These are phyloP conservation scores for Seriola quinqueradiata DNA, from an alignment of 2,113 vertebrate genomes.

Conservation along the genomic window DNA sequence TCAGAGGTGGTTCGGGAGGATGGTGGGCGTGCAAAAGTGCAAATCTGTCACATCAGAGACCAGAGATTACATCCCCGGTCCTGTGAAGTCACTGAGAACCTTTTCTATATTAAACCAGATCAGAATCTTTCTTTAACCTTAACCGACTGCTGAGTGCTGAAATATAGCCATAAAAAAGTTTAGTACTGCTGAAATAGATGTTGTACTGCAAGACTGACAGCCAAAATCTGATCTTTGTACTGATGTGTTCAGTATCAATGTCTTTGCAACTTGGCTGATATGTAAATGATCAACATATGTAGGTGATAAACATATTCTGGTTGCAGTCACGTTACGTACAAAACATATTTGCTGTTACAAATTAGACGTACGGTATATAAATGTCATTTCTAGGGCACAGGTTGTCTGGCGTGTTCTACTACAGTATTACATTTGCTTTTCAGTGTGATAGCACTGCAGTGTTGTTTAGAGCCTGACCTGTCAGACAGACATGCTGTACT, in stretches of 20 bases:
- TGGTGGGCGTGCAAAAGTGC: too few species aligned
- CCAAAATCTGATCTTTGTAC: not conserved
- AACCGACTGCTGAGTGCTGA: not conserved
- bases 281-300: too few species aligned
- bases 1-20: too few species aligned
- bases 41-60: too few species aligned
- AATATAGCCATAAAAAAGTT: too few species aligned
- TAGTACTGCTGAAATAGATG: too few species aligned
- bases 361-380: not conserved
- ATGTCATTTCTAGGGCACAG: not conserved
- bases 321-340: not conserved
- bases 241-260: not conserved
- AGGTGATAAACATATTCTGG: not conserved
- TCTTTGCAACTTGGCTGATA: not conserved
- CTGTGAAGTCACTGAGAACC: not conserved
- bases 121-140: not conserved
- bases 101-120: too few species aligned
- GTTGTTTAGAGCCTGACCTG: not conserved
- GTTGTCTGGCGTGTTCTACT: not conserved
- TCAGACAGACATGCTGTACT: not conserved
- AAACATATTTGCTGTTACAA: not conserved
- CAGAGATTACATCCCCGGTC: too few species aligned
- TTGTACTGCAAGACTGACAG: too few species aligned
- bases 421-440: slow-evolving; percentile 14
- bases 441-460: not conserved